Evolutionary conservation across 2,888 invertebrate genomes (phyloP).

Genomic region (Drosophila longiperda): DNA sequence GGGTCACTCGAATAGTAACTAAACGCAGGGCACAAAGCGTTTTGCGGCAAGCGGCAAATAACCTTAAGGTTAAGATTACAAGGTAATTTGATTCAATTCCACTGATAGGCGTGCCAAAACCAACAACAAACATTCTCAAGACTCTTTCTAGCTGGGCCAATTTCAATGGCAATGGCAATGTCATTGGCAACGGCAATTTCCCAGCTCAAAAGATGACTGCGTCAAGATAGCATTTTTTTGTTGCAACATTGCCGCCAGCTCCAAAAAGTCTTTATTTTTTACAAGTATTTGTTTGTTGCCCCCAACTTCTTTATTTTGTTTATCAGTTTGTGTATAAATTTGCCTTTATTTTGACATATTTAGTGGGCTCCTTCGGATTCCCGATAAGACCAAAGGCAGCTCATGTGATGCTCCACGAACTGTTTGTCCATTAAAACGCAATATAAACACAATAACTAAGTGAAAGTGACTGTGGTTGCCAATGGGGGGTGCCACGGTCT

Average conservation of each 20-base stretch:
- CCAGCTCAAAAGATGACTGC: constrained; percentile 67
- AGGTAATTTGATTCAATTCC: constrained; percentile 85
- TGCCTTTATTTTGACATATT: constrained; percentile 79
- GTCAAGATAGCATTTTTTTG: constrained; percentile 67
- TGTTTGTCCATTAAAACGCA: constrained; percentile 66
- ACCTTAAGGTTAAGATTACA: constrained; percentile 85
- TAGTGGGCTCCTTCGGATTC: constrained; percentile 56
- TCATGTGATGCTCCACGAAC: constrained; percentile 42
- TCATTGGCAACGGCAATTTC: constrained; percentile 58
- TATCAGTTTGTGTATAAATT: constrained; percentile 80
- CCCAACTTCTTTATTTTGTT: constrained; percentile 37
- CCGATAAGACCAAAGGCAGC: constrained; percentile 47
- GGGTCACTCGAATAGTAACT: constrained; percentile 72
- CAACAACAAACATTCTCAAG: constrained; percentile 45
- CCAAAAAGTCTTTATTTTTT: constrained; percentile 28
- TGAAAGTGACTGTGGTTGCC: constrained; percentile 22
- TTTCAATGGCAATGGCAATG: constrained; percentile 50
- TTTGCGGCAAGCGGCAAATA: constrained; percentile 80
- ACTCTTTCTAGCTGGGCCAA: constrained; percentile 54
- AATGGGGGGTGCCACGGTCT: neutral
- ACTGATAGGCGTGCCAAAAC: constrained; percentile 82
- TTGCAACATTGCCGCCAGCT: constrained; percentile 58
- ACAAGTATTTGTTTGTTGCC: constrained; percentile 18
- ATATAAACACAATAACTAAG: constrained; percentile 55
- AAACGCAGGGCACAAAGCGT: constrained; percentile 73